Percentiles rank a stretch among this genome's conserved stretches.
phyloP scores from a whole-genome alignment of 1,140 invertebrate genomes.

The Anoplolepis gracilipes region DNA sequence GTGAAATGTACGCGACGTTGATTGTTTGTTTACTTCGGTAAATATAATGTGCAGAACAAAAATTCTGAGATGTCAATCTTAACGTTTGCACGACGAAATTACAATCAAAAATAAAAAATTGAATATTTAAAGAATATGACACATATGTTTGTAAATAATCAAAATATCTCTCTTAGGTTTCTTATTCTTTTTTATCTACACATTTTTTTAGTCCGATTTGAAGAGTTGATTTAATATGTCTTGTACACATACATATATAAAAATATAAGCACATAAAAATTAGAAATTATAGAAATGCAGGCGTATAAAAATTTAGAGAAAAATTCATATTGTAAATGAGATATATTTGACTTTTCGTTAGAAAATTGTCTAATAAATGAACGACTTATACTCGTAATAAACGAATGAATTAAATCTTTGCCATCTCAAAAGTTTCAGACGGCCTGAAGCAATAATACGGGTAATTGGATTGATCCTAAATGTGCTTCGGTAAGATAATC shows the following conservation, averaged over 20 bases:
- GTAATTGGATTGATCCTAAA: slow-evolving; percentile 57
- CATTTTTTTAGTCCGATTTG: background rate
- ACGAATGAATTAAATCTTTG: slow-evolving; percentile 56
- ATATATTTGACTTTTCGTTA: slow-evolving; percentile 13
- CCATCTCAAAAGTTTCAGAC: slow-evolving; percentile 38
- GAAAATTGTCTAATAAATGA: slow-evolving; percentile 50
- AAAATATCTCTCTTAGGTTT: background rate
- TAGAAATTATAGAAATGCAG: too few species aligned
- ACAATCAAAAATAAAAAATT: background rate
- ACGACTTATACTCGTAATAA: slow-evolving; percentile 30
- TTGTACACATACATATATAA: background rate
- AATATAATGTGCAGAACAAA: background rate
- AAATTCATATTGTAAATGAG: background rate
- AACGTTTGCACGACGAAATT: background rate
- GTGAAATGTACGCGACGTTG: background rate
- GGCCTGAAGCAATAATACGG: slow-evolving; percentile 17
- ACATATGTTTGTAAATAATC: background rate
- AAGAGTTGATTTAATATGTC: background rate
- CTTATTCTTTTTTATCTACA: background rate
- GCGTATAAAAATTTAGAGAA: background rate
- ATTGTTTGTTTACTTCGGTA: slow-evolving; percentile 34
- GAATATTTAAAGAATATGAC: slow-evolving; percentile 6
- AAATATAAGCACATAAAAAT: background rate
- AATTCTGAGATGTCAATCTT: slow-evolving; percentile 1
- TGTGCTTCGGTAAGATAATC: slow-evolving; percentile 31